These are phyloP conservation scores for Petrocephalus schoutedeni DNA, from an alignment of 2,797 vertebrate genomes.

Conservation along the genomic window DNA sequence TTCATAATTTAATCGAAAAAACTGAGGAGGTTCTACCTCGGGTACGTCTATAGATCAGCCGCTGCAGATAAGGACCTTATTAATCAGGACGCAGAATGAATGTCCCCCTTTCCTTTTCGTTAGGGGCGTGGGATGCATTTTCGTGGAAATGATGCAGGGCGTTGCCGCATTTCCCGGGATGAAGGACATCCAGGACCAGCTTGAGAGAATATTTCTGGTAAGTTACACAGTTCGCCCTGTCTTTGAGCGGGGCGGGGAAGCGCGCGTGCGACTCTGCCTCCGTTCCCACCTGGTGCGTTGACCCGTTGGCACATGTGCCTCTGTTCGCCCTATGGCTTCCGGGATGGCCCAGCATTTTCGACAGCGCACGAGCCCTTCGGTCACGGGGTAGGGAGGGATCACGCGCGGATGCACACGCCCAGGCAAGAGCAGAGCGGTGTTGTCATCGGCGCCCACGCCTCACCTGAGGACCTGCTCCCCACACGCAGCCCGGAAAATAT, in stretches of 20 bases:
- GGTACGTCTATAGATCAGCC: neutral
- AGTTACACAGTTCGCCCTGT: conserved; percentile 41
- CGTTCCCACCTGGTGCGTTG: neutral
- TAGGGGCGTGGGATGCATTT: conserved; percentile 96
- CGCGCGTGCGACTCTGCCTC: neutral
- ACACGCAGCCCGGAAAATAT: neutral
- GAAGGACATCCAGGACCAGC: conserved; percentile 97
- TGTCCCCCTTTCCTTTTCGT: conserved; percentile 18
- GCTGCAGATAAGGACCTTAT: neutral
- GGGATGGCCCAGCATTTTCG: neutral
- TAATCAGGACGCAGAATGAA: neutral
- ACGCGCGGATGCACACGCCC: neutral
- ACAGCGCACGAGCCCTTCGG: too few relatives aligned
- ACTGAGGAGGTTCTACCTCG: neutral
- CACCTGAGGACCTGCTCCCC: neutral
- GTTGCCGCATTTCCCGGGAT: conserved; percentile 95
- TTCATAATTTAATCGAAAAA: neutral
- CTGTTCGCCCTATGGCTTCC: neutral
- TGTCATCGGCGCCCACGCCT: neutral
- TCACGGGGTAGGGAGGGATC: neutral
- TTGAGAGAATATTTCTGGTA: conserved; percentile 97
- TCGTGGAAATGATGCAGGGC: conserved; percentile 97
- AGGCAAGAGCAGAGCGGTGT: neutral
- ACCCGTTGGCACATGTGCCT: neutral
- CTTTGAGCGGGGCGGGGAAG: neutral